phyloP scores from a whole-genome alignment of 1,140 invertebrate genomes.

The Drosophila subobscura region DNA sequence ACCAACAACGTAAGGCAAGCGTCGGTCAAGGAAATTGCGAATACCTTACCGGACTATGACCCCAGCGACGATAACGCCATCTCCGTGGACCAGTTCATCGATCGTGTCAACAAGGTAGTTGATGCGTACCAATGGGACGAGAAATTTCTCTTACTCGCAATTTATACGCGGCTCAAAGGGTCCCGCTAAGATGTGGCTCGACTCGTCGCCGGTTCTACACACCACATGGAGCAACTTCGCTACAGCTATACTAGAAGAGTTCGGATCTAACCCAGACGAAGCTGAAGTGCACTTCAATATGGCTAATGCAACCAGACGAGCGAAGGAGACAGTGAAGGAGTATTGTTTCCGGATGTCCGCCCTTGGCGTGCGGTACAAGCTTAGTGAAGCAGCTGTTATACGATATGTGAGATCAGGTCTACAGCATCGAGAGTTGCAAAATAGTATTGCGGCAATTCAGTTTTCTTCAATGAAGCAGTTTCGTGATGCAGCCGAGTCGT shows the following conservation, averaged over 20 bases:
- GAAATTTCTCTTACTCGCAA: background rate
- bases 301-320: too few species aligned
- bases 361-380: background rate
- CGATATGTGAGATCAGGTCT: background rate
- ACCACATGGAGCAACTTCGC: too few species aligned
- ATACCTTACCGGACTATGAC: background rate
- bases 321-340: slow-evolving; percentile 8
- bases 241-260: too few species aligned
- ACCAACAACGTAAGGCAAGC: too few species aligned
- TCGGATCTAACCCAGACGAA: too few species aligned
- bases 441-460: slow-evolving; percentile 1
- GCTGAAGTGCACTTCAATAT: too few species aligned
- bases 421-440: slow-evolving; percentile 1
- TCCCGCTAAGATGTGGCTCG: background rate
- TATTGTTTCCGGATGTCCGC: slow-evolving; percentile 7
- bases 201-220: background rate
- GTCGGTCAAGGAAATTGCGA: background rate
- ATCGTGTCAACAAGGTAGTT: slow-evolving; percentile 3
- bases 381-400: background rate
- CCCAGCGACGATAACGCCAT: too few species aligned
- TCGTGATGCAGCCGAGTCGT: background rate
- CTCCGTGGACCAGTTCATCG: background rate
- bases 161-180: background rate
- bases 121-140: slow-evolving; percentile 7
- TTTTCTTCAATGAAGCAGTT: background rate